phyloP scores from a whole-genome alignment of 2,797 vertebrate species.

The Coregonus suidteri region DNA sequence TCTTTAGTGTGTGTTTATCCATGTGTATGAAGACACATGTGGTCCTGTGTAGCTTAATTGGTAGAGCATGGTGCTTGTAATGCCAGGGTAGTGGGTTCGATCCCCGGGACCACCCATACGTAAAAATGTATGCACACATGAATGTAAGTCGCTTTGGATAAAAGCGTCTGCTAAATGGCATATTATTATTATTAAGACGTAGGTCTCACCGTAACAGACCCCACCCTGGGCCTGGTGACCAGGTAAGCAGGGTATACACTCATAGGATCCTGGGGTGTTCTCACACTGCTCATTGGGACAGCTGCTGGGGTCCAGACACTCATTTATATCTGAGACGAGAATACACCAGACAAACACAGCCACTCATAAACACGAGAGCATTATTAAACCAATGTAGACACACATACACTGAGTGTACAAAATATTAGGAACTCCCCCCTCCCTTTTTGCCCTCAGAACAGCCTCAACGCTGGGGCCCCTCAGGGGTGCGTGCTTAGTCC shows the following conservation, averaged over 20 bases:
- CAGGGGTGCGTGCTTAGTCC: too few relatives aligned
- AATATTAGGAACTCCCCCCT: too few relatives aligned
- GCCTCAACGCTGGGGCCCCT: too few relatives aligned
- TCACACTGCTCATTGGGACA: constrained; percentile 86
- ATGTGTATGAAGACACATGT: background rate
- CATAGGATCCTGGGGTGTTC: constrained; percentile 85
- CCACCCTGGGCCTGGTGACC: constrained; percentile 81
- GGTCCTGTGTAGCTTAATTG: too few relatives aligned
- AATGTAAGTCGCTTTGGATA: too few relatives aligned
- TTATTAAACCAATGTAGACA: background rate
- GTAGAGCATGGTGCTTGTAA: too few relatives aligned
- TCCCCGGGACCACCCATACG: too few relatives aligned
- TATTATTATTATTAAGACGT: background rate
- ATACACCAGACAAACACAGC: background rate
- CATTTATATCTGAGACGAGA: constrained; percentile 81
- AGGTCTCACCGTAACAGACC: constrained; percentile 80
- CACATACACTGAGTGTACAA: background rate
- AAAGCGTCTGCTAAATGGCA: too few relatives aligned
- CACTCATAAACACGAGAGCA: background rate
- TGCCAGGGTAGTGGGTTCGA: too few relatives aligned
- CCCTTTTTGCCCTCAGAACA: too few relatives aligned
- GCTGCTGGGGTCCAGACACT: constrained; percentile 79
- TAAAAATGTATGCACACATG: too few relatives aligned
- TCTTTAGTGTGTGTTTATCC: background rate
- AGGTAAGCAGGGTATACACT: constrained; percentile 83